Conservation (phyloP, 2,888 invertebrate genomes). For the Lasioglossum calceatum region DNA sequence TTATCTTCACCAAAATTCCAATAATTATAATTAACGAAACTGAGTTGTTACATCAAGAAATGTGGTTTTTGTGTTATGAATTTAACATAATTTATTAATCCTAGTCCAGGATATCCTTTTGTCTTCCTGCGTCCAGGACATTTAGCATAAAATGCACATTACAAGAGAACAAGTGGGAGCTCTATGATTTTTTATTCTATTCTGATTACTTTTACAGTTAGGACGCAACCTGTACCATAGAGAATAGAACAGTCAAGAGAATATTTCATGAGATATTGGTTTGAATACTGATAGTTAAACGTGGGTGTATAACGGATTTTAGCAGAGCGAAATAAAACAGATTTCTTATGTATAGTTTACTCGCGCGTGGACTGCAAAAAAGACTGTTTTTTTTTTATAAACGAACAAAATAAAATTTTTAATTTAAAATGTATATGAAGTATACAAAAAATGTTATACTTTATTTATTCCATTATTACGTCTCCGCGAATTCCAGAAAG, state of each 20-base stretch:
- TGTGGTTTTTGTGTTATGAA: neutral
- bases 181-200: neutral
- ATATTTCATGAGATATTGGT: constrained; percentile 4
- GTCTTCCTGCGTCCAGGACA: neutral
- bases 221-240: neutral
- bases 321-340: neutral
- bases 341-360: neutral
- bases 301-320: neutral
- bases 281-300: neutral
- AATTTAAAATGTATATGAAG: neutral
- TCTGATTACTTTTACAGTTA: constrained; percentile 2
- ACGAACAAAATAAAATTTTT: neutral
- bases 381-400: neutral
- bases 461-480: neutral
- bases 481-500: neutral
- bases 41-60: neutral
- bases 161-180: neutral
- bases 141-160: neutral
- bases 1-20: neutral
- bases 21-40: neutral
- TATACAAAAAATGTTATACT: neutral
- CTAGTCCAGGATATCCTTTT: neutral
- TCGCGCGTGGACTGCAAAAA: neutral
- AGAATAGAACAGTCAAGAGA: constrained; percentile 6
- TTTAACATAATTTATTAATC: neutral